Conservation (phyloP, 2,888 invertebrate species). For the Trachelus troglodyta region DNA sequence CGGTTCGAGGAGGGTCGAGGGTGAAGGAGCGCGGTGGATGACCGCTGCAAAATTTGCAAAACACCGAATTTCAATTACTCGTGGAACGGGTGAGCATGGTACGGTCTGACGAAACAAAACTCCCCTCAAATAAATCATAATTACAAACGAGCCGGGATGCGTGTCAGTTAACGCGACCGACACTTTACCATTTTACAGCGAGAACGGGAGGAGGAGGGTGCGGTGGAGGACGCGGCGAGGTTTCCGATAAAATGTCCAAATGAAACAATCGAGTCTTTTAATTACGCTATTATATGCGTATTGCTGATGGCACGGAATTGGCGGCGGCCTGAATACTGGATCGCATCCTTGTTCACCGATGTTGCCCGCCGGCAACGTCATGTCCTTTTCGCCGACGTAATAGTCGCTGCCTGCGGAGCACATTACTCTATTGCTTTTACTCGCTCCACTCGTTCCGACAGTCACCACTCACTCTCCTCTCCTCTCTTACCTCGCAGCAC, state of each 20-base stretch:
- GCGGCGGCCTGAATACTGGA: background rate
- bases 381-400: slow-evolving; percentile 16
- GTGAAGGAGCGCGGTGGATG: slow-evolving; percentile 14
- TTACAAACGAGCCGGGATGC: slow-evolving; percentile 20
- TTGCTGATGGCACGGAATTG: background rate
- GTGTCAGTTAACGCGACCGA: slow-evolving; percentile 18
- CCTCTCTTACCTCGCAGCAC: no score
- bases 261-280: slow-evolving; percentile 9
- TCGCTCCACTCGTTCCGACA: no score
- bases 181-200: slow-evolving; percentile 16
- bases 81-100: slow-evolving; percentile 10
- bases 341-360: no score
- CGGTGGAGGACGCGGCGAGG: background rate
- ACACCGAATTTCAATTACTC: slow-evolving; percentile 48
- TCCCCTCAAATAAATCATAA: slow-evolving; percentile 31
- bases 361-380: background rate
- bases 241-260: background rate
- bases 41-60: slow-evolving; percentile 37
- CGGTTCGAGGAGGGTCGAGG: slow-evolving; percentile 12
- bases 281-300: slow-evolving; percentile 3
- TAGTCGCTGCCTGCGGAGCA: slow-evolving; percentile 31
- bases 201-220: background rate
- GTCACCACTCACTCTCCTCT: no score
- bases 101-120: slow-evolving; percentile 23
- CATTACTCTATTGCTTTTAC: no score